Conservation (phyloP, 2,888 invertebrate species). For the Mythimna vitellina region DNA sequence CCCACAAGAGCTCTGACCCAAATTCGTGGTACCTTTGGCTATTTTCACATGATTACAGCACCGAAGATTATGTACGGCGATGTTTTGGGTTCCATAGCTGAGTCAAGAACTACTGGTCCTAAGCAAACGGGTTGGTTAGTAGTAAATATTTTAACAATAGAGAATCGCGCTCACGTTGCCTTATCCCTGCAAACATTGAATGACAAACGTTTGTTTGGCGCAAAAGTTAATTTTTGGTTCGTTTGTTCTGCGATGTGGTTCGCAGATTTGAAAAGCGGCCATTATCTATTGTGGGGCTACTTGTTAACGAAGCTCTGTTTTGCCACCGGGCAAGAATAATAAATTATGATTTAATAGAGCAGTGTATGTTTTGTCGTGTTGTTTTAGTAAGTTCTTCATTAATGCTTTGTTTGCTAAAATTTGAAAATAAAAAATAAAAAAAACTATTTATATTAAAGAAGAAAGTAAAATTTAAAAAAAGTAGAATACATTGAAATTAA, state of each 20-base stretch:
- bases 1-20: slow-evolving; percentile 68
- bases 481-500: too few species aligned
- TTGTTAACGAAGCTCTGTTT: slow-evolving; percentile 33
- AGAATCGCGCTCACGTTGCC: slow-evolving; percentile 55
- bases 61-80: slow-evolving; percentile 62
- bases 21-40: slow-evolving; percentile 64
- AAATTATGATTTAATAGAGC: slow-evolving; percentile 33
- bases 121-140: slow-evolving; percentile 76
- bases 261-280: slow-evolving; percentile 25
- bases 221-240: slow-evolving; percentile 58
- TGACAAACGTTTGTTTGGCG: slow-evolving; percentile 60
- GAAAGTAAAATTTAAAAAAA: too few species aligned
- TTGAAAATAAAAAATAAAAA: too few species aligned
- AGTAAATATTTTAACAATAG: slow-evolving; percentile 80
- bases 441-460: too few species aligned
- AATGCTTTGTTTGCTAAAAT: neutral
- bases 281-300: slow-evolving; percentile 27
- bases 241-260: slow-evolving; percentile 37
- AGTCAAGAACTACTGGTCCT: slow-evolving; percentile 80
- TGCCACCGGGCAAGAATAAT: slow-evolving; percentile 41
- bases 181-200: slow-evolving; percentile 53
- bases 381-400: slow-evolving; percentile 25
- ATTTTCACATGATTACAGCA: slow-evolving; percentile 66
- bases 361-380: slow-evolving; percentile 22
- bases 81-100: slow-evolving; percentile 71